Conservation (phyloP, 2,888 invertebrate species). For the Drosophila heteroneura region DNA sequence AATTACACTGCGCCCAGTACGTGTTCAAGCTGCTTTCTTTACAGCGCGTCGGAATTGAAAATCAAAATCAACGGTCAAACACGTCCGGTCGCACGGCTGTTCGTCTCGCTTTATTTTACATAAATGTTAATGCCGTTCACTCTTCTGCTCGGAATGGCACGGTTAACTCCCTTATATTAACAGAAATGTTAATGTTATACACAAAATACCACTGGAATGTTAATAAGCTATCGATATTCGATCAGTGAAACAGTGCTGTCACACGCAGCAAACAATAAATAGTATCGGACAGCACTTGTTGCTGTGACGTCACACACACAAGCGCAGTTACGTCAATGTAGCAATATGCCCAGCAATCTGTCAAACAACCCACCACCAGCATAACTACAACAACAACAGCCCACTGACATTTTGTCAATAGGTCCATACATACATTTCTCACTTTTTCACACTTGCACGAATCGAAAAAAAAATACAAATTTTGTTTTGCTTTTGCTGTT, state of each 20-base stretch:
- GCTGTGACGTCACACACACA: conserved; percentile 68
- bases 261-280: conserved; percentile 8
- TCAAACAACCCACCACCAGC: conserved; percentile 73
- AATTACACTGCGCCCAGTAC: conserved; percentile 48
- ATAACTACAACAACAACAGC: conserved; percentile 54
- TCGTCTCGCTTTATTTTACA: conserved; percentile 64
- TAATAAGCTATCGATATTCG: conserved; percentile 20
- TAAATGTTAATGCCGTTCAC: conserved; percentile 43
- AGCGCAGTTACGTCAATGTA: conserved; percentile 75
- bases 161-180: conserved; percentile 8
- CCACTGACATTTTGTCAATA: conserved; percentile 82
- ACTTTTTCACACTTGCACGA: conserved; percentile 48
- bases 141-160: conserved; percentile 23
- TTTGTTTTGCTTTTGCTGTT: conserved; percentile 1
- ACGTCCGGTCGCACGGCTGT: conserved; percentile 67
- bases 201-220: conserved; percentile 2
- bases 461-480: conserved; percentile 9
- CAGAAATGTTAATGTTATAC: conserved; percentile 6
- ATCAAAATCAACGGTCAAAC: conserved; percentile 76
- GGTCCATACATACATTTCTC: conserved; percentile 59
- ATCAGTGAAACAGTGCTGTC: conserved; percentile 39
- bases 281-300: conserved; percentile 62
- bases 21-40: conserved; percentile 29
- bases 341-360: conserved; percentile 83
- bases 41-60: conserved; percentile 67